These are phyloP conservation scores for Bubo scandiacus DNA, from an alignment of 2,113 vertebrate genomes.

Conservation along the genomic window DNA sequence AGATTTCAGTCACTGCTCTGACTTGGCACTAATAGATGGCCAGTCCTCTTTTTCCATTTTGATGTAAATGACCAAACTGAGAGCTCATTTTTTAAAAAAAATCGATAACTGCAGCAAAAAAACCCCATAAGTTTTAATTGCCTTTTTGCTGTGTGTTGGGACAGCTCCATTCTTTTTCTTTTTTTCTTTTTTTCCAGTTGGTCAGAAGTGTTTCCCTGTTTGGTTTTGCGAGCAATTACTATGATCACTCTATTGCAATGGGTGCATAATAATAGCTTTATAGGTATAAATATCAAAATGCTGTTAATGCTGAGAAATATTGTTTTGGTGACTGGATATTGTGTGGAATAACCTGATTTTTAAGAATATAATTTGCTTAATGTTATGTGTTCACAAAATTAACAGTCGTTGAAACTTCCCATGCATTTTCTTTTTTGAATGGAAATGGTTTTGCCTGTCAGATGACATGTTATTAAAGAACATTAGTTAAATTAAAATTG, in stretches of 20 bases:
- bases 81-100: background rate
- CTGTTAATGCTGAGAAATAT: background rate
- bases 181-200: background rate
- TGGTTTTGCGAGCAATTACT: background rate
- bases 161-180: fast-evolving
- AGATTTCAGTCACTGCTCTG: background rate
- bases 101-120: background rate
- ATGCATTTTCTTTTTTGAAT: background rate
- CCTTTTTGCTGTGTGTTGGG: background rate
- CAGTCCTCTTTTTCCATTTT: background rate
- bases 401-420: background rate
- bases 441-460: background rate
- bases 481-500: constrained; percentile 42
- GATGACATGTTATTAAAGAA: background rate
- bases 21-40: background rate
- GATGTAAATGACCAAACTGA: background rate
- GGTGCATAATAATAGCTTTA: background rate
- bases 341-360: background rate
- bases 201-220: background rate
- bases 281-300: constrained; percentile 2
- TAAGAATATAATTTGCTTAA: background rate
- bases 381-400: background rate
- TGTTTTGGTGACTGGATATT: background rate
- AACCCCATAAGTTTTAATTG: background rate
- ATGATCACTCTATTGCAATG: background rate